These are phyloP conservation scores for Mythimna albipuncta DNA, from an alignment of 2,888 invertebrate species.

Conservation along the genomic window DNA sequence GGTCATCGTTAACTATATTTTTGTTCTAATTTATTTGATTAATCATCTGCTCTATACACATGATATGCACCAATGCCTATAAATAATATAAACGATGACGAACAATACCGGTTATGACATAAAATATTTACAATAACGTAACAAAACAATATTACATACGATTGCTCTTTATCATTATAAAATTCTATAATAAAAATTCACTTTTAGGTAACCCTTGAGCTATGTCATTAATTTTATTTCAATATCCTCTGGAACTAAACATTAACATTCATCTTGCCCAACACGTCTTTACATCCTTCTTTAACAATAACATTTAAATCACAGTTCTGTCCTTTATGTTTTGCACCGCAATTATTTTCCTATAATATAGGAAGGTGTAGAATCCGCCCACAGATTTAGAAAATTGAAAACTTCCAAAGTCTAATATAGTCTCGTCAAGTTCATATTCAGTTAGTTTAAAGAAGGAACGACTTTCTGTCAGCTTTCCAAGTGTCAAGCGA, in stretches of 20 bases:
- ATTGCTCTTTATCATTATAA: constrained; percentile 80
- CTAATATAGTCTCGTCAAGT: constrained; percentile 31
- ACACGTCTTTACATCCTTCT: constrained; percentile 68
- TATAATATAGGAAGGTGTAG: constrained; percentile 66
- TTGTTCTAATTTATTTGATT: constrained; percentile 90
- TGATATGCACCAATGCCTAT: constrained; percentile 91
- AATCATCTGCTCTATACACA: constrained; percentile 90
- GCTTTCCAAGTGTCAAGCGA: constrained; percentile 34
- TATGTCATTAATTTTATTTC: constrained; percentile 69
- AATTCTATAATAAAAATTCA: constrained; percentile 73
- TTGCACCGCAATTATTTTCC: constrained; percentile 70
- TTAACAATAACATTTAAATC: constrained; percentile 82
- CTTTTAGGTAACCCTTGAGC: constrained; percentile 75
- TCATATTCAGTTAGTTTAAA: constrained; percentile 30
- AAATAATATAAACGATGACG: constrained; percentile 89
- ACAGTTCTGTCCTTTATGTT: constrained; percentile 77
- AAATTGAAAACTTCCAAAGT: constrained; percentile 44
- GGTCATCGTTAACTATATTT: constrained; percentile 81
- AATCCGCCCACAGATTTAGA: constrained; percentile 56
- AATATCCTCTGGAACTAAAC: constrained; percentile 66
- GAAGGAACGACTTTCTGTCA: constrained; percentile 29
- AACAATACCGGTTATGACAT: constrained; percentile 81
- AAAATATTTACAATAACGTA: constrained; percentile 82
- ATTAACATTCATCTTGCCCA: constrained; percentile 64
- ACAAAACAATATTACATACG: constrained; percentile 74